Evolutionary conservation across 53 echinoderm and acorn worm species (phyloP).

Genomic region (Crossaster papposus): DNA sequence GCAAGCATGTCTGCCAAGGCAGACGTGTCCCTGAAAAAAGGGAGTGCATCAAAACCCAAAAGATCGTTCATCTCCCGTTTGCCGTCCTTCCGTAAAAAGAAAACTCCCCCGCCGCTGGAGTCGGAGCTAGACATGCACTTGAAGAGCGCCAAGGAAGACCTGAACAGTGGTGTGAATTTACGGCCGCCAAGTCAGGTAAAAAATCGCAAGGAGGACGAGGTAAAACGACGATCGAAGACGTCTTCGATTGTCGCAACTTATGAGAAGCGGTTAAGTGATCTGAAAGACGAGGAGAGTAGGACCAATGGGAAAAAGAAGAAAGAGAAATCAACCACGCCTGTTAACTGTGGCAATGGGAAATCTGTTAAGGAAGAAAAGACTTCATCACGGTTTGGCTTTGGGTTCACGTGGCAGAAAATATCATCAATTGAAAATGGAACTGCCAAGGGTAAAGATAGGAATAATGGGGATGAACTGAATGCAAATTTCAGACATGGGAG

Average conservation of each 20-base stretch:
- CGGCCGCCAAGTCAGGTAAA: conserved; percentile 44
- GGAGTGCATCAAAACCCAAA: conserved; percentile 53
- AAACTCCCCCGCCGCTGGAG: conserved; percentile 28
- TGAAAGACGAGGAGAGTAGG: conserved; percentile 77
- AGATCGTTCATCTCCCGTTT: conserved; percentile 86
- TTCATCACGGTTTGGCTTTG: conserved; percentile 56
- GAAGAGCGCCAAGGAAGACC: conserved; percentile 47
- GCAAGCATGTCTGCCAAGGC: conserved; percentile 48
- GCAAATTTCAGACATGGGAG: conserved; percentile 50
- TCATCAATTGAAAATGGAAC: conserved; percentile 53
- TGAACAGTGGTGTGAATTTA: conserved; percentile 23
- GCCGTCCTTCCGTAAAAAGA: conserved; percentile 94
- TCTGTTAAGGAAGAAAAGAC: neutral
- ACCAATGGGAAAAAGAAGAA: conserved; percentile 49
- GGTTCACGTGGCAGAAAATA: conserved; percentile 60
- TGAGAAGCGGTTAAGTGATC: conserved; percentile 64
- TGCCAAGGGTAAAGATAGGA: neutral
- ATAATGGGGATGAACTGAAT: conserved; percentile 57
- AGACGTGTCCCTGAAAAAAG: conserved; percentile 53
- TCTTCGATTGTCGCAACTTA: conserved; percentile 76
- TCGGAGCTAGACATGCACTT: conserved; percentile 54
- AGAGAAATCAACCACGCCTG: conserved; percentile 18
- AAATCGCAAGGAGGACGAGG: conserved; percentile 45
- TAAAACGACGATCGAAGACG: conserved; percentile 62
- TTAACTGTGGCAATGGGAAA: neutral